Percentiles rank a stretch among this genome's conserved stretches.
These are phyloP conservation scores for Squalus acanthias DNA, from an alignment of 2,797 vertebrate species.

Conservation along the genomic window DNA sequence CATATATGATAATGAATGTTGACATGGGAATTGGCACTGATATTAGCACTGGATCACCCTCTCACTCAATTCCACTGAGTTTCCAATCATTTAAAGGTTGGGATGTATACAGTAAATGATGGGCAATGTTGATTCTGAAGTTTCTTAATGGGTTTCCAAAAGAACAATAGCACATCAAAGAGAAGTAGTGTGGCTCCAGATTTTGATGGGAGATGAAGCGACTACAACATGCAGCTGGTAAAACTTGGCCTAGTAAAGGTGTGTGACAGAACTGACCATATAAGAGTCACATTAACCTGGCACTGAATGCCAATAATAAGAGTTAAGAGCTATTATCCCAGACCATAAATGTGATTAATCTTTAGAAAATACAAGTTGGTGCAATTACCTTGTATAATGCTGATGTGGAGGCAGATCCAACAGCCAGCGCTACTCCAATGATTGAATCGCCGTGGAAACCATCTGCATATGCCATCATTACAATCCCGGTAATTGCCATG, in stretches of 20 bases:
- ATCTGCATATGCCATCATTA: constrained; percentile 98
- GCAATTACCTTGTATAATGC: constrained; percentile 85
- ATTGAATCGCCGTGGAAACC: constrained; percentile 95
- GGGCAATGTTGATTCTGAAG: neutral
- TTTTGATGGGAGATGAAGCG: neutral
- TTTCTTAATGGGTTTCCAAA: neutral
- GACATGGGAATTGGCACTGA: neutral
- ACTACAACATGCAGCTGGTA: neutral
- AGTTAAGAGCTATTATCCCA: neutral
- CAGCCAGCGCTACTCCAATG: constrained; percentile 90
- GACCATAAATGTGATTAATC: neutral
- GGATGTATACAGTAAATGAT: neutral
- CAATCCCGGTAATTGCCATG: constrained; percentile 97
- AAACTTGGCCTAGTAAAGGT: neutral
- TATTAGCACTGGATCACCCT: neutral
- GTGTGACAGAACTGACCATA: neutral
- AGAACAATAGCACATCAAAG: neutral
- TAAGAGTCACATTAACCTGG: no score
- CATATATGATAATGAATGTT: neutral
- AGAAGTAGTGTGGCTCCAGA: neutral
- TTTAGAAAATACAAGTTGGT: neutral
- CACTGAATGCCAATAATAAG: neutral
- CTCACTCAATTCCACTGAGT: neutral
- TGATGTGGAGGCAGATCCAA: constrained; percentile 93
- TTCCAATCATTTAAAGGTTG: neutral